phyloP scores from a whole-genome alignment of 2,113 vertebrate genomes.

The Clarias gariepinus region DNA sequence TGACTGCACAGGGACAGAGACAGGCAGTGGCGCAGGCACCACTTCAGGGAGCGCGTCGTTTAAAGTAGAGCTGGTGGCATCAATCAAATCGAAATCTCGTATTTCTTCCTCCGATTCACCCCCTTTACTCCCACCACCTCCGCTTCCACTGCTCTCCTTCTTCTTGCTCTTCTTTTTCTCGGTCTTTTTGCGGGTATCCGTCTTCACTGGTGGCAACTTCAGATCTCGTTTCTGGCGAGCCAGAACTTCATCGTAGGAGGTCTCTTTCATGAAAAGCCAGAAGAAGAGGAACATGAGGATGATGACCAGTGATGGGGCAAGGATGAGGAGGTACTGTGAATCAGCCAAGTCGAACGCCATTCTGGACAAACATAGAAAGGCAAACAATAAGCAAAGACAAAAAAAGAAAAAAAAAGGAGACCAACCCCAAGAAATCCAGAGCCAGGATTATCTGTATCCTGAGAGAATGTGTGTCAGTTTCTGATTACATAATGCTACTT shows the following conservation, averaged over 20 bases:
- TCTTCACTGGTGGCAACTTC: conserved; percentile 80
- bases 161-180: conserved; percentile 98
- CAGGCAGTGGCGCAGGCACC: conserved; percentile 49
- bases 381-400: not conserved
- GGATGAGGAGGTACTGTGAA: conserved; percentile 92
- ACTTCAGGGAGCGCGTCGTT: conserved; percentile 71
- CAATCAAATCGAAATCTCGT: conserved; percentile 82
- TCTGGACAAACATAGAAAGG: conserved; percentile 59
- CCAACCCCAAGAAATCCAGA: not conserved
- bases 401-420: not conserved
- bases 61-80: conserved; percentile 69
- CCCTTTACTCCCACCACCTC: conserved; percentile 73
- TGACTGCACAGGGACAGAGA: conserved; percentile 55
- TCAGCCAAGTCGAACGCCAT: conserved; percentile 95
- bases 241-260: conserved; percentile 93
- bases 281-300: conserved; percentile 96
- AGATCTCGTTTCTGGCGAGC: conserved; percentile 91
- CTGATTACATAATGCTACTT: not conserved
- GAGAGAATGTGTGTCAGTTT: not conserved
- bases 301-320: conserved; percentile 91
- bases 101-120: conserved; percentile 90
- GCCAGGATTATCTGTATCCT: not conserved
- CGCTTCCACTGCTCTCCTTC: conserved; percentile 83
- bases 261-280: conserved; percentile 99
- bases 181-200: conserved; percentile 86